A percentile compares a stretch with the other conserved stretches of the same genome.
Evolutionary conservation across 2,888 invertebrate species (phyloP).

Genomic region (Mesorhabditis spiculigera): DNA sequence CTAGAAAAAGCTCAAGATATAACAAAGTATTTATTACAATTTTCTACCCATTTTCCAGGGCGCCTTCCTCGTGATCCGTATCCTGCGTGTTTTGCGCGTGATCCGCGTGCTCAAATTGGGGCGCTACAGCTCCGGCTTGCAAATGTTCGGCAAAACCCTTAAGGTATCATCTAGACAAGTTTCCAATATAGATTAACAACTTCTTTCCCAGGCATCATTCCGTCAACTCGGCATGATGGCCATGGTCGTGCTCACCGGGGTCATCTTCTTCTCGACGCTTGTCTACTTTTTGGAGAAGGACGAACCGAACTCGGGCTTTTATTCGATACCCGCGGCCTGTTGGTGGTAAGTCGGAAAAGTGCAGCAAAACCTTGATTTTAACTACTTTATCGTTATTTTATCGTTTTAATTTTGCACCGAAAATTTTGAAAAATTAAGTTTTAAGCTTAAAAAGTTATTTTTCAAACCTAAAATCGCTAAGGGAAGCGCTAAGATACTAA

Average conservation of each 20-base stretch:
- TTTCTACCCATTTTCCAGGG: conserved; percentile 27
- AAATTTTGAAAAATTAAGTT: no score
- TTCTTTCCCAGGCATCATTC: conserved; percentile 31
- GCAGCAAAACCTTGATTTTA: neutral
- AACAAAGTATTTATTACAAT: neutral
- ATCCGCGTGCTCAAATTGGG: conserved; percentile 53
- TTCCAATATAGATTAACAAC: neutral
- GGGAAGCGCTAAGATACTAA: neutral
- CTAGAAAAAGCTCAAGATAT: neutral
- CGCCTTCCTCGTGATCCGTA: conserved; percentile 51
- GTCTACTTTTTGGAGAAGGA: conserved; percentile 55
- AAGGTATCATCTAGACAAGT: conserved; percentile 21
- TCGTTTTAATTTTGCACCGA: neutral
- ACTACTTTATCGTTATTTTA: neutral
- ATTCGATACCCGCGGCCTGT: conserved; percentile 51
- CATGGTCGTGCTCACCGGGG: conserved; percentile 53
- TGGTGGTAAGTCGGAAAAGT: conserved; percentile 37
- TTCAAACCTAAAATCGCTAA: no score
- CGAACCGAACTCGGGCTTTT: conserved; percentile 45
- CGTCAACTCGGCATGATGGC: conserved; percentile 54
- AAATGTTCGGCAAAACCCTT: conserved; percentile 55
- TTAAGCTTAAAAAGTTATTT: no score
- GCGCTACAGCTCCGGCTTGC: conserved; percentile 49
- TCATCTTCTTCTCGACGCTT: conserved; percentile 53
- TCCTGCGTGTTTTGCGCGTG: conserved; percentile 51